A percentile compares a stretch with the other conserved stretches of the same genome.
phyloP scores from a whole-genome alignment of 1,140 invertebrate species.

The Trichoplusia ni region DNA sequence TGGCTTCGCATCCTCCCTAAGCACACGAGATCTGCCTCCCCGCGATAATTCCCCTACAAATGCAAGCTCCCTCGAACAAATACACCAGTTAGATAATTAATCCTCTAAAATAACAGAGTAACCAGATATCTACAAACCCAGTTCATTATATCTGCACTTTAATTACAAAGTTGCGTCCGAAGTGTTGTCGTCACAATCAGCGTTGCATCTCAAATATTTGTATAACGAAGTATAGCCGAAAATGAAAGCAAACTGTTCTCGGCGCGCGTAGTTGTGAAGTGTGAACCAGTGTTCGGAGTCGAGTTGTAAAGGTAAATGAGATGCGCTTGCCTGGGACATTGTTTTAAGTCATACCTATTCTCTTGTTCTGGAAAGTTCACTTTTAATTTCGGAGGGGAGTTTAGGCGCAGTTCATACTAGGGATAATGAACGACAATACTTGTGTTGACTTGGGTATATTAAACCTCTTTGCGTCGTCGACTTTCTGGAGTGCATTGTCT shows the following conservation, averaged over 20 bases:
- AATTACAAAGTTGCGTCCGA: constrained; percentile 28
- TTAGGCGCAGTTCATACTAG: constrained; percentile 12
- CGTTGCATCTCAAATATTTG: constrained; percentile 35
- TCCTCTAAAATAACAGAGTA: background rate
- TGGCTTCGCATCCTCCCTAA: too few species aligned
- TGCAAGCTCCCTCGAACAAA: background rate
- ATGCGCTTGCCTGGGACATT: constrained; percentile 43
- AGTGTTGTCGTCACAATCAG: constrained; percentile 24
- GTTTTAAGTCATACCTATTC: constrained; percentile 51
- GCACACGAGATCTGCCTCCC: too few species aligned
- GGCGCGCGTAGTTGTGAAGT: background rate
- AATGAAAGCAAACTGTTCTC: constrained; percentile 27
- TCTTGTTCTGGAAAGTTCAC: constrained; percentile 47
- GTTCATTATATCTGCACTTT: constrained; percentile 26
- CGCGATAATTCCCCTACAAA: too few species aligned
- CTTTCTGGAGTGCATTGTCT: too few species aligned
- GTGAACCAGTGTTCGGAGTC: background rate
- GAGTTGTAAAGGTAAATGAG: constrained; percentile 42
- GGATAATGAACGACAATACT: too few species aligned
- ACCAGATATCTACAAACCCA: background rate
- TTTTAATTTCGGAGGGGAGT: constrained; percentile 46
- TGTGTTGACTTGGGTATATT: too few species aligned
- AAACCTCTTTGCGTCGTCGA: too few species aligned
- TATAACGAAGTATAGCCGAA: constrained; percentile 25
- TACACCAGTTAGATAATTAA: background rate